Base-by-base conservation (phyloP, 2,888 invertebrate species). In the Cephus rjabovi region DNA sequence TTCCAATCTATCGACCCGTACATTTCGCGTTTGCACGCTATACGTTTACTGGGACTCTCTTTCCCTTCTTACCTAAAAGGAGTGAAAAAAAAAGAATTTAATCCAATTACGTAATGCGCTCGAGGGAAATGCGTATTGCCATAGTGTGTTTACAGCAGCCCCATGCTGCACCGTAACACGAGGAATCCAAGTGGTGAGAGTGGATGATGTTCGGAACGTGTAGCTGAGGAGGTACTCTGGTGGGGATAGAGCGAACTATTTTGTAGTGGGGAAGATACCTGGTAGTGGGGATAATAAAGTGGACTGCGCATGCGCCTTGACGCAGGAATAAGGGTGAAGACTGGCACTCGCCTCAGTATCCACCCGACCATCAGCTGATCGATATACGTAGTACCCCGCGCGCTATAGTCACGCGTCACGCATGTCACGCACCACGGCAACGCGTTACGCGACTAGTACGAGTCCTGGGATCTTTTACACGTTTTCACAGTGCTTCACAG, bases 331-430 rank as follows among this genome's bases (percentile, higher is more conserved):
- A 86, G 89, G 89, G 80, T 87, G 87, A 90, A 89, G 89, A 90
- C 90, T 85, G 81, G 89, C 89, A 89, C 35, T 82, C 83, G 84
- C 85, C 86, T 90, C 89, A 90, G 90, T 90, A 89, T 89, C 87
- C 90, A 88, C 89, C 90, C 90, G 90, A 89, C 89, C 89, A 90
- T 89, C 90, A 89, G 89, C 90, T 90, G 90, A 90, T 90, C 90
- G 87, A 90, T 90, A 90, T 88, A 88, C 23, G 83, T 74, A 11
- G 12, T 12, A 35, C 74, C 75, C 23, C 40, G 74, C 77, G 74
- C 74, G 78, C 56, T 9, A 68, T 74, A 30, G 30, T 34, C 37
- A 34, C 68, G 56, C 35, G 37, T 37, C 74, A 69, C 74, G 76
- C 79, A 78, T 78, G 68, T 78, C 75, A 75, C 75, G 69, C 69